A percentile compares a stretch with the other conserved stretches of the same genome.
phyloP scores from a whole-genome alignment of 2,113 vertebrate genomes.

The Archocentrus centrarchus region DNA sequence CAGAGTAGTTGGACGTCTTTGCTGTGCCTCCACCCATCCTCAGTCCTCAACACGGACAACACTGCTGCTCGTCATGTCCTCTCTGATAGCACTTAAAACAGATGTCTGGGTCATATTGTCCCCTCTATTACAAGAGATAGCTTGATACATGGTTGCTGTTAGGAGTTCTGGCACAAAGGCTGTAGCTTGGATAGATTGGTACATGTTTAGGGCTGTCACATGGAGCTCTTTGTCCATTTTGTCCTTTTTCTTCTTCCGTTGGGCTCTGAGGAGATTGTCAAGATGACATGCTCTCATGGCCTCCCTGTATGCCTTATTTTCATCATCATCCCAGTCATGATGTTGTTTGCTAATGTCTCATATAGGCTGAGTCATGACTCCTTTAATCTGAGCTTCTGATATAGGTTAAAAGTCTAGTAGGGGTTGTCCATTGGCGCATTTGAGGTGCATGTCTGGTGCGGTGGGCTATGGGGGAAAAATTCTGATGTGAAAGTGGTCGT shows the following conservation, averaged over 20 bases:
- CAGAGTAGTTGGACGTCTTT: neutral
- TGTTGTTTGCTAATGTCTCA: conserved; percentile 5
- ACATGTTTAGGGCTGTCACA: neutral
- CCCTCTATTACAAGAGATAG: neutral
- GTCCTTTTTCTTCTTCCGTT: too few relatives aligned
- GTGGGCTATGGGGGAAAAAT: neutral
- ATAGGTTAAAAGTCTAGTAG: neutral
- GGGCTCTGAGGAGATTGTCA: neutral
- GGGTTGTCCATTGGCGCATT: neutral
- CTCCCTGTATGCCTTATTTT: neutral
- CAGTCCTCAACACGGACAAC: too few relatives aligned
- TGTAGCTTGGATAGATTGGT: neutral
- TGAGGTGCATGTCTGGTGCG: neutral
- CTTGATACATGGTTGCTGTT: neutral
- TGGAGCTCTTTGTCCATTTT: neutral
- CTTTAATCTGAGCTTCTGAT: too few relatives aligned
- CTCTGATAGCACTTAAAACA: conserved; percentile 4
- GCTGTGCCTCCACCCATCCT: too few relatives aligned
- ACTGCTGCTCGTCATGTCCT: neutral
- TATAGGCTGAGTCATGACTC: neutral
- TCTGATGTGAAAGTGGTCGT: neutral
- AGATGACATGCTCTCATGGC: neutral
- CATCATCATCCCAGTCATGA: neutral
- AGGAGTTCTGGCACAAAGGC: neutral
- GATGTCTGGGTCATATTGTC: neutral